Conservation (phyloP, 2,888 invertebrate species). For the Acleris sparsana region DNA sequence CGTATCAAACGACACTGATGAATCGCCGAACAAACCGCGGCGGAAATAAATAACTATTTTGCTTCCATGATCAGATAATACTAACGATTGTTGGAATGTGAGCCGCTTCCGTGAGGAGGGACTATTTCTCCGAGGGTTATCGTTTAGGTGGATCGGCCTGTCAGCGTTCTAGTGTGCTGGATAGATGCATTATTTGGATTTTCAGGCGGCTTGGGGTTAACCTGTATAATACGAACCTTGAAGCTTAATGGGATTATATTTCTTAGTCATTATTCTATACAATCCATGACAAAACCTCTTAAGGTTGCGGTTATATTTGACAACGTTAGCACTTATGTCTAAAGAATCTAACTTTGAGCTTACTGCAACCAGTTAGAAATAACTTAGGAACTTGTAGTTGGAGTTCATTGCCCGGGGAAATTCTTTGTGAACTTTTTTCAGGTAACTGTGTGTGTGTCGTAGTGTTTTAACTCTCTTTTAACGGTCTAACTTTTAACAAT, state of each 20-base stretch:
- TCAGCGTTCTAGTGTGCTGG: conserved; percentile 24
- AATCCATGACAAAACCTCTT: no score
- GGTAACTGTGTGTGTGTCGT: no score
- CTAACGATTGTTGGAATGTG: conserved; percentile 42
- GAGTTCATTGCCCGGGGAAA: conserved; percentile 2
- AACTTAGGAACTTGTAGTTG: not conserved
- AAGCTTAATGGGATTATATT: not conserved
- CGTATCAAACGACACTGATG: conserved; percentile 17
- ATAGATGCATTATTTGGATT: conserved; percentile 24
- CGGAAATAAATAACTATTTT: conserved; percentile 4
- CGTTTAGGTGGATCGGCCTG: conserved; percentile 49
- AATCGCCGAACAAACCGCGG: conserved; percentile 8
- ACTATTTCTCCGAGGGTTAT: conserved; percentile 61
- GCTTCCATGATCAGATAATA: conserved; percentile 54
- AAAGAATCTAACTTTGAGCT: not conserved
- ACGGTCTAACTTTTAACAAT: no score
- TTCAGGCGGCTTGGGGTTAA: conserved; percentile 25
- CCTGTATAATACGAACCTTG: no score
- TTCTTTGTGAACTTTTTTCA: not conserved
- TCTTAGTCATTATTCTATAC: not conserved
- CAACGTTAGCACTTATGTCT: not conserved
- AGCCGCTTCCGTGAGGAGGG: conserved; percentile 59
- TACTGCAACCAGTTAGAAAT: not conserved
- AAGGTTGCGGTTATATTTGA: not conserved
- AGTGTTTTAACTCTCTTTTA: no score